Evolutionary conservation across 2,888 invertebrate genomes (phyloP).

Genomic region (Yponomeuta evonymella): DNA sequence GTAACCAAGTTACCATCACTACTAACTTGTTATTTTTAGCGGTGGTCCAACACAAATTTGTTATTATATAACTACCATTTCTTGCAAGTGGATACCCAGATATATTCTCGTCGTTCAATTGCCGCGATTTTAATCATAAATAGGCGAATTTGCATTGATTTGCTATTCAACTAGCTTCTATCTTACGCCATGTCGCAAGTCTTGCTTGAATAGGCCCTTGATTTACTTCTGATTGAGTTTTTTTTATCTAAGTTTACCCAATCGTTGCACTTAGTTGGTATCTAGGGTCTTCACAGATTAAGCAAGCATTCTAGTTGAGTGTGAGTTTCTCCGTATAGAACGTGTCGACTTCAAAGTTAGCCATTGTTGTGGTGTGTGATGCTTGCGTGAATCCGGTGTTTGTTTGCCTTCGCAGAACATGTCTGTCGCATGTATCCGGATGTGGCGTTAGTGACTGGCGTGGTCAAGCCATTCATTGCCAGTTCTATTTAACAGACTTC

Average conservation of each 20-base stretch:
- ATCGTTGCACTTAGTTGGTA: constrained; percentile 22
- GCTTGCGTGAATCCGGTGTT: constrained; percentile 41
- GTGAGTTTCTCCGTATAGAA: constrained; percentile 29
- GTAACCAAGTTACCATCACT: neutral
- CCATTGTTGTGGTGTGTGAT: constrained; percentile 34
- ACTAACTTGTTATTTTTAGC: neutral
- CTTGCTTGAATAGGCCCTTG: neutral
- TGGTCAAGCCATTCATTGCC: neutral
- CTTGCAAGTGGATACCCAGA: neutral
- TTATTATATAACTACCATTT: neutral
- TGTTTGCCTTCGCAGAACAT: constrained; percentile 25
- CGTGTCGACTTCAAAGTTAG: constrained; percentile 28
- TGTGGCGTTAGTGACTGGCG: neutral
- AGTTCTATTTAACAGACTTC: neutral
- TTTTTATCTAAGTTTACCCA: neutral
- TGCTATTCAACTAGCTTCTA: neutral
- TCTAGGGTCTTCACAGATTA: constrained; percentile 4
- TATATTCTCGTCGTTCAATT: neutral
- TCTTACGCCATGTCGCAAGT: neutral
- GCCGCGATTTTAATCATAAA: neutral
- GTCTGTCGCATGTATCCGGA: neutral
- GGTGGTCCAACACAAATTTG: neutral
- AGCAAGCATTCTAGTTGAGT: constrained; percentile 25
- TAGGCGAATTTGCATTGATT: neutral
- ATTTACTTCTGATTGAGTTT: neutral